phyloP scores from a whole-genome alignment of 2,113 vertebrate species.

The Erinaceus europaeus region DNA sequence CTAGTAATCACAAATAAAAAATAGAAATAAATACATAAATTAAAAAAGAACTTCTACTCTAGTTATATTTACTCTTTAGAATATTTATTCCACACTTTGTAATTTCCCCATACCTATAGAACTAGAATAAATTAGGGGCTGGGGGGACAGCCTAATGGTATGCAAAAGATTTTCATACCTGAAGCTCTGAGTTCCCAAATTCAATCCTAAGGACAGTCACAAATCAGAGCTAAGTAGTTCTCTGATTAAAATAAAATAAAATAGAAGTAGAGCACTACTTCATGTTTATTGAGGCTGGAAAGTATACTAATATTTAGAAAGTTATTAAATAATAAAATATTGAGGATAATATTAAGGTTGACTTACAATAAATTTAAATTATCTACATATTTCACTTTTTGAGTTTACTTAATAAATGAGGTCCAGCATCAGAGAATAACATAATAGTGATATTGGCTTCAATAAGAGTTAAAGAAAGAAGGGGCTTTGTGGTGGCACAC shows the following conservation, averaged over 20 bases:
- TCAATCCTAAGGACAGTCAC: no score
- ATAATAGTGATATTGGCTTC: neutral
- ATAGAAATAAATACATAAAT: no score
- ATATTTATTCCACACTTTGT: neutral
- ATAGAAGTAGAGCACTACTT: no score
- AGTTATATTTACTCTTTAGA: neutral
- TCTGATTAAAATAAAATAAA: no score
- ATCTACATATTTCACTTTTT: neutral
- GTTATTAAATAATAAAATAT: neutral
- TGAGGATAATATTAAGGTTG: neutral
- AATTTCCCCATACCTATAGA: neutral
- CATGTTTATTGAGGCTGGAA: neutral
- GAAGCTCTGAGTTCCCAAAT: no score
- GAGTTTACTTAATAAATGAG: slow-evolving; percentile 23
- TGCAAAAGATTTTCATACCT: no score
- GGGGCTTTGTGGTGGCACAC: no score
- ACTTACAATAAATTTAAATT: neutral
- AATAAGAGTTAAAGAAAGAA: neutral
- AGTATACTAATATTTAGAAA: neutral
- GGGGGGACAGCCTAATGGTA: no score
- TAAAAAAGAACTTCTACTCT: neutral
- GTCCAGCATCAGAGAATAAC: neutral
- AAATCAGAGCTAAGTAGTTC: no score
- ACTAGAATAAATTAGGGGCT: neutral
- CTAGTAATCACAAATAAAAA: no score